These are phyloP conservation scores for Agriotes lineatus DNA, from an alignment of 2,888 invertebrate genomes.

Conservation along the genomic window DNA sequence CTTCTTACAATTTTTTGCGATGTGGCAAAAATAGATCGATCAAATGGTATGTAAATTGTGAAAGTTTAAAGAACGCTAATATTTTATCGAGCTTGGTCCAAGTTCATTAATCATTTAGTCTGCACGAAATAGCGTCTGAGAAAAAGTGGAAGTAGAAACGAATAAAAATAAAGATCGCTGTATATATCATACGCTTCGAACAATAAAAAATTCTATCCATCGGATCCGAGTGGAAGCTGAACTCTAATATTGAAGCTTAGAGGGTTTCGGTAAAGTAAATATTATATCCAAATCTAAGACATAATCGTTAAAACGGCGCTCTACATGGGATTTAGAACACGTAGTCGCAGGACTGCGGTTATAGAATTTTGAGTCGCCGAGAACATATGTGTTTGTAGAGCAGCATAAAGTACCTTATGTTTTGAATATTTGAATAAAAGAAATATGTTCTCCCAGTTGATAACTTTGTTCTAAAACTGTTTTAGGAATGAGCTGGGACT, in stretches of 20 bases:
- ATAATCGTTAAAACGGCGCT: slow-evolving; percentile 14
- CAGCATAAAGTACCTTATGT: slow-evolving; percentile 43
- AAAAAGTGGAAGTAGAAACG: slow-evolving; percentile 35
- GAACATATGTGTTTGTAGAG: slow-evolving; percentile 25
- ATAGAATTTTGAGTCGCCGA: slow-evolving; percentile 13
- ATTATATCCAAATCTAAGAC: slow-evolving; percentile 20
- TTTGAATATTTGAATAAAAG: slow-evolving; percentile 49
- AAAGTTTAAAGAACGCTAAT: slow-evolving; percentile 42
- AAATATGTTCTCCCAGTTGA: slow-evolving; percentile 44
- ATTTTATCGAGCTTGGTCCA: slow-evolving; percentile 40
- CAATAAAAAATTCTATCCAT: slow-evolving; percentile 25
- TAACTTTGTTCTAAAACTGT: slow-evolving; percentile 46
- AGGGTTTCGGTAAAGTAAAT: slow-evolving; percentile 21
- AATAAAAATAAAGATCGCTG: slow-evolving; percentile 26
- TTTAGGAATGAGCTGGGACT: slow-evolving; percentile 44
- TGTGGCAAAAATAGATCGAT: slow-evolving; percentile 22
- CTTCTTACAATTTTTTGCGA: slow-evolving; percentile 15
- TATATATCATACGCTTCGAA: slow-evolving; percentile 26
- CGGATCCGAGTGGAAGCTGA: slow-evolving; percentile 6
- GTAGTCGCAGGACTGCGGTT: slow-evolving; percentile 7
- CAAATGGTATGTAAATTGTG: slow-evolving; percentile 41
- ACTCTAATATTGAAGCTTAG: slow-evolving; percentile 11
- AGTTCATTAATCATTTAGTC: slow-evolving; percentile 44
- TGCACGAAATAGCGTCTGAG: slow-evolving; percentile 29
- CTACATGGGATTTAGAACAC: slow-evolving; percentile 17